Evolutionary conservation across 2,888 invertebrate genomes (phyloP).

Genomic region (Platerodrilus igneus): DNA sequence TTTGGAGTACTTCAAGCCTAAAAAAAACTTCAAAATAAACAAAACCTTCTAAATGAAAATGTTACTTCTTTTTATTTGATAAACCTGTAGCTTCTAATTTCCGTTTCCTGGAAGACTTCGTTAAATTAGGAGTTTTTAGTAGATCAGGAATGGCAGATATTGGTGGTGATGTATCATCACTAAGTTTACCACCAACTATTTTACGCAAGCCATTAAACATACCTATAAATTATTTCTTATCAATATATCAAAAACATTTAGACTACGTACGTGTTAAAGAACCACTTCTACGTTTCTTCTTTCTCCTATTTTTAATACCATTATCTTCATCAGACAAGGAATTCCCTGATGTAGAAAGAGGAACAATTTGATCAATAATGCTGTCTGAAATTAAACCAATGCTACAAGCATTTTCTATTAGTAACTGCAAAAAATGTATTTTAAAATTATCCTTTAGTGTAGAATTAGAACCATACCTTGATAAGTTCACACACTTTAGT

Average conservation of each 20-base stretch:
- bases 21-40: slow-evolving; percentile 34
- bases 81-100: slow-evolving; percentile 59
- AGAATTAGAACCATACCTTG: slow-evolving; percentile 50
- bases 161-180: slow-evolving; percentile 49
- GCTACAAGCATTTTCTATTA: slow-evolving; percentile 71
- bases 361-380: slow-evolving; percentile 48
- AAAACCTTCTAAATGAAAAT: slow-evolving; percentile 7
- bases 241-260: slow-evolving; percentile 8
- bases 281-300: slow-evolving; percentile 80
- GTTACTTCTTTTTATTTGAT: slow-evolving; percentile 66
- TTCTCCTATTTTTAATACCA: slow-evolving; percentile 54
- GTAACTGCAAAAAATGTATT: slow-evolving; percentile 60
- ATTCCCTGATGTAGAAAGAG: slow-evolving; percentile 27
- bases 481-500: slow-evolving; percentile 67
- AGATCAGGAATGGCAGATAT: slow-evolving; percentile 42
- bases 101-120: slow-evolving; percentile 61
- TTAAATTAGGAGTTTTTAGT: slow-evolving; percentile 55
- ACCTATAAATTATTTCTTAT: slow-evolving; percentile 49
- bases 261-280: slow-evolving; percentile 69
- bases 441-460: not conserved
- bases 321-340: slow-evolving; percentile 51
- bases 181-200: slow-evolving; percentile 62
- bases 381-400: slow-evolving; percentile 69
- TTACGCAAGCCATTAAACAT: slow-evolving; percentile 73
- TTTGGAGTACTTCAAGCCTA: slow-evolving; percentile 61